Conservation (phyloP, 2,113 vertebrate species). For the Noctilio leporinus region DNA sequence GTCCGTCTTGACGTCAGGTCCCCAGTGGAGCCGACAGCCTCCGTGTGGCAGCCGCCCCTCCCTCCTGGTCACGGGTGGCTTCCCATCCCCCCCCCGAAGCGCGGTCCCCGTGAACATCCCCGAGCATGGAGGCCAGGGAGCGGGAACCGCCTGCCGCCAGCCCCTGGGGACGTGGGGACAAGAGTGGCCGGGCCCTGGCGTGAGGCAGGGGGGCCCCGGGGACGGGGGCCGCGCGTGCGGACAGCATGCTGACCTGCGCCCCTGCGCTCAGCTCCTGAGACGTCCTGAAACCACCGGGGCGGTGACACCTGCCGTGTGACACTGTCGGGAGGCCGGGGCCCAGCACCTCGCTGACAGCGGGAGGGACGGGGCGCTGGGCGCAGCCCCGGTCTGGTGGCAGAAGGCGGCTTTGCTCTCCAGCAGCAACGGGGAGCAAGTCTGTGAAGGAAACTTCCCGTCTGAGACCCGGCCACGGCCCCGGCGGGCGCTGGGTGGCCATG, state of each 20-base stretch:
- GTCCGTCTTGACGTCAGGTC: not conserved
- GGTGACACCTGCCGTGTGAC: too few relatives aligned
- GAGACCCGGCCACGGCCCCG: not conserved
- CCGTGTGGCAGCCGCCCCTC: constrained; percentile 41
- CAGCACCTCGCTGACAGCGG: not conserved
- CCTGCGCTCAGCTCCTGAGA: constrained; percentile 65
- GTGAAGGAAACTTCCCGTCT: not conserved
- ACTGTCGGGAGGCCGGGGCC: constrained; percentile 46
- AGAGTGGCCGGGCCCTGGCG: constrained; percentile 11
- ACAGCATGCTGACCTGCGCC: constrained; percentile 29
- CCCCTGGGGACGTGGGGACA: constrained; percentile 52
- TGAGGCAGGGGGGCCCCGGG: constrained; percentile 76
- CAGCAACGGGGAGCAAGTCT: constrained; percentile 42
- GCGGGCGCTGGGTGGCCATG: too few relatives aligned
- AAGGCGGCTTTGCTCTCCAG: constrained; percentile 46
- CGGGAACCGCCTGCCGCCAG: constrained; percentile 56
- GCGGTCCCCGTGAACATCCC: constrained; percentile 55
- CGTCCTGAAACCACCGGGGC: too few relatives aligned
- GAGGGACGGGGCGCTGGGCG: not conserved
- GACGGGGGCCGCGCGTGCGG: constrained; percentile 68
- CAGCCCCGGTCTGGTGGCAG: constrained; percentile 54
- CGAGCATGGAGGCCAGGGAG: constrained; percentile 28
- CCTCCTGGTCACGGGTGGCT: constrained; percentile 6
- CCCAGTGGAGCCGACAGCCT: not conserved
- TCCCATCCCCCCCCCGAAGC: constrained; percentile 56